Base-by-base conservation (phyloP, 2,888 invertebrate species). In the Cenopis cana region DNA sequence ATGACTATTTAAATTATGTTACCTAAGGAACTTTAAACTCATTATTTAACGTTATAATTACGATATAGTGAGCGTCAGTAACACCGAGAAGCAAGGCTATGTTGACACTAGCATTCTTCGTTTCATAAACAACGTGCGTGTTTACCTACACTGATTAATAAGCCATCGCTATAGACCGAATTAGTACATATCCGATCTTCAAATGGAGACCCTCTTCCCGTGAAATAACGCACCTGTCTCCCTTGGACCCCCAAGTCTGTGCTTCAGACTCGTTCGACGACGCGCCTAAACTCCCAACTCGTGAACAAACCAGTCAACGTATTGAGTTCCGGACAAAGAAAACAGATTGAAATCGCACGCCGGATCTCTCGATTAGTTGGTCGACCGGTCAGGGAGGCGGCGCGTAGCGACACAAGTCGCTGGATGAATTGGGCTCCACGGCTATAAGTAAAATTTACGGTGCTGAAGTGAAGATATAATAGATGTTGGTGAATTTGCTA, bases 401-500 rank as follows among this genome's bases (percentile, higher is more conserved):
- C 56, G 64, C 55, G 80, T 85, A 78, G 81, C 79, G 73, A 78
- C 74, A 87, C 84, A 49, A 70, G 81, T 89, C 77, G 70, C 55
- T 67, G 59, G 81, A 90, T 74, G 68, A 69, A 78, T 89, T 84
- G 78, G 76, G 79, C 79, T 79, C 76, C 82, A 79, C 83, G 86
- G 83, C 82, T 86, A 86, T 85, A 81, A 82, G 86, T 89, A 89
- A 90, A 91, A 91, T 91, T 90, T 91, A 91, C 88, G 86, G 87
- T 85, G 89, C 86, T 89, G 86, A 87, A 89, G 83, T 85, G 84
- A 82, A 85, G 87, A 89, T 92, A 89, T 92, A 91, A 91, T 91
- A 89, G 89, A 84, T 83, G 84, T 83, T 87, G 88, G 87, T 85
- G 86, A 88, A 88, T 89, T 88, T 85, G 85, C 87, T 87, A 87